A percentile compares a stretch with the other conserved stretches of the same genome.
Conservation (phyloP, 2,888 invertebrate genomes). For the Argyresthia goedartella region DNA sequence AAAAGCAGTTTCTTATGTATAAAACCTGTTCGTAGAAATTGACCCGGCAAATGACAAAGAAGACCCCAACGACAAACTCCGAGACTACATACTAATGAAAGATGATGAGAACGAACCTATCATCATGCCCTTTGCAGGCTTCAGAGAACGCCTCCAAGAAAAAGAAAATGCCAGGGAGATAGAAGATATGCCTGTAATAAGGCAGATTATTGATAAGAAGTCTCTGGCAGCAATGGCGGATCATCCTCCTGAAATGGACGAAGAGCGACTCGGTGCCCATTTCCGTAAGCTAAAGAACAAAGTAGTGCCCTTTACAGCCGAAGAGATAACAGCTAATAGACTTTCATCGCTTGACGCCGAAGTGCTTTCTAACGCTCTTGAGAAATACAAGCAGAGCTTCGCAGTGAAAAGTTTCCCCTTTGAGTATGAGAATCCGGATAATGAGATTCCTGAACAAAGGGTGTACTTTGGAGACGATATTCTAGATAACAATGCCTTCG, state of each 20-base stretch:
- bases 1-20: too few relatives aligned
- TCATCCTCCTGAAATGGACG: constrained; percentile 47
- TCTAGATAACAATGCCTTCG: constrained; percentile 47
- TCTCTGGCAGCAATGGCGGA: constrained; percentile 27
- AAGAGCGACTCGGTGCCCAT: constrained; percentile 63
- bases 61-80: constrained; percentile 49
- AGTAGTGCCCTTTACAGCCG: constrained; percentile 46
- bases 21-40: neutral
- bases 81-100: constrained; percentile 44
- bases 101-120: constrained; percentile 43
- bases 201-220: constrained; percentile 35
- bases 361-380: constrained; percentile 50
- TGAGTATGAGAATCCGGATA: constrained; percentile 52
- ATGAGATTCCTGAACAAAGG: constrained; percentile 64
- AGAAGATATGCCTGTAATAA: neutral
- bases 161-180: constrained; percentile 29
- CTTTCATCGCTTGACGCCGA: constrained; percentile 54
- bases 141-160: constrained; percentile 51
- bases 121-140: constrained; percentile 52
- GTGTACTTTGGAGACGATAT: constrained; percentile 69
- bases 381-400: constrained; percentile 60
- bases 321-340: constrained; percentile 50
- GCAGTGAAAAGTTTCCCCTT: constrained; percentile 59
- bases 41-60: constrained; percentile 18
- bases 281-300: constrained; percentile 51